A percentile compares a stretch with the other conserved stretches of the same genome.
Evolutionary conservation across 2,888 invertebrate genomes (phyloP).

Genomic region (Coleophora flavipennella): DNA sequence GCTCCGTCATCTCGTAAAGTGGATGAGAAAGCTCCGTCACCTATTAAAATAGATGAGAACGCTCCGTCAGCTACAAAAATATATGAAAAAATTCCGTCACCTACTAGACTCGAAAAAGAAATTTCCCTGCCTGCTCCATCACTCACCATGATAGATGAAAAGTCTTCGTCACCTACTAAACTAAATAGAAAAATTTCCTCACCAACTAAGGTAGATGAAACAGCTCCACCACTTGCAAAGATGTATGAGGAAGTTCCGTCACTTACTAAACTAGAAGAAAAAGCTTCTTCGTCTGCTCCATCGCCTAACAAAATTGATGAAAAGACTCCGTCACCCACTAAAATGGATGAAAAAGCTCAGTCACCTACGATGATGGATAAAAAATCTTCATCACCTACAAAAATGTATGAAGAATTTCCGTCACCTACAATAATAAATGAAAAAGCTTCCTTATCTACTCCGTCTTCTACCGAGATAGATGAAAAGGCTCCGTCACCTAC

Average conservation of each 20-base stretch:
- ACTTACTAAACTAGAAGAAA: background rate
- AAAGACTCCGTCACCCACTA: background rate
- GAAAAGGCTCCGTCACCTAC: background rate
- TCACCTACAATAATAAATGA: background rate
- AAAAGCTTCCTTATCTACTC: background rate
- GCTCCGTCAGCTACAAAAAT: background rate
- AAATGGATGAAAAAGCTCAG: background rate
- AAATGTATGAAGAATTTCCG: background rate
- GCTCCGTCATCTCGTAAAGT: too few relatives aligned
- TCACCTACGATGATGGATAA: background rate
- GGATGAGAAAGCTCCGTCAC: too few relatives aligned
- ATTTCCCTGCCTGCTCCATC: conserved; percentile 1
- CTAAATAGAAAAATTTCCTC: background rate
- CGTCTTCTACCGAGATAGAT: background rate
- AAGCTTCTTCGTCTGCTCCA: background rate
- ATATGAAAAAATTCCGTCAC: conserved; percentile 8
- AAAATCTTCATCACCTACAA: background rate
- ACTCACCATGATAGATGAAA: conserved; percentile 1
- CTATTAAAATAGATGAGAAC: background rate
- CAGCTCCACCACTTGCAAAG: background rate
- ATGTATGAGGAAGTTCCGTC: too few relatives aligned
- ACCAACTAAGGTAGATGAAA: background rate
- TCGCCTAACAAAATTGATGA: background rate
- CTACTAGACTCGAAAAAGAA: conserved; percentile 1
- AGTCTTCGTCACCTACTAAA: background rate